Conservation (phyloP, 2,113 vertebrate species). For the Hepsetus odoe region DNA sequence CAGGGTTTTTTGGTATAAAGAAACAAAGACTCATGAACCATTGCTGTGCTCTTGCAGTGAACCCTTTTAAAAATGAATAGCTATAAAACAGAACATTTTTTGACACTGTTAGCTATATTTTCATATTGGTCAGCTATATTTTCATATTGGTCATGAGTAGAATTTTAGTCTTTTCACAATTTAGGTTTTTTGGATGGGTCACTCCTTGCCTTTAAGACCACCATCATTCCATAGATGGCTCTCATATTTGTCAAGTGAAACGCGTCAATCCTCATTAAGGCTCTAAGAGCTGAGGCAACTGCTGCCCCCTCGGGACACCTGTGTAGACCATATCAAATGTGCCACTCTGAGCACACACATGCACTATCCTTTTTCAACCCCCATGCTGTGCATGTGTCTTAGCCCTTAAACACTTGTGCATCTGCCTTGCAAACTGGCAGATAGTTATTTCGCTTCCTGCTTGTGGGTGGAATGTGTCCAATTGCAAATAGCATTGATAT, state of each 20-base stretch:
- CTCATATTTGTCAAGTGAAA: conserved; percentile 57
- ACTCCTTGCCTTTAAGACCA: neutral
- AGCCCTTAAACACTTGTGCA: conserved; percentile 29
- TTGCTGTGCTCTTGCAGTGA: conserved; percentile 45
- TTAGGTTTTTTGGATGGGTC: conserved; percentile 32
- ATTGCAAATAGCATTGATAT: conserved; percentile 12
- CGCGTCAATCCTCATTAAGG: conserved; percentile 54
- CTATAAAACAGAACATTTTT: conserved; percentile 53
- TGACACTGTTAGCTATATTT: conserved; percentile 54
- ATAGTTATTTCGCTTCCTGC: neutral
- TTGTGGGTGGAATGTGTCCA: conserved; percentile 9
- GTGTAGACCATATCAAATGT: conserved; percentile 54
- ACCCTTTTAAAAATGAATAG: conserved; percentile 56
- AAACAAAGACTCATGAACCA: conserved; percentile 20
- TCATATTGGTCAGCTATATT: no score
- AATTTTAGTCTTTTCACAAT: conserved; percentile 39
- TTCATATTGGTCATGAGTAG: conserved; percentile 53
- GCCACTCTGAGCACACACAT: conserved; percentile 19
- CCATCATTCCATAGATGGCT: conserved; percentile 53
- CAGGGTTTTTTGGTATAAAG: conserved; percentile 11
- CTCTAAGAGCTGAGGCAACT: conserved; percentile 39
- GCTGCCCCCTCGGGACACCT: conserved; percentile 40
- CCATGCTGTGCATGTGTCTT: conserved; percentile 2
- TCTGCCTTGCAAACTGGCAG: conserved; percentile 2
- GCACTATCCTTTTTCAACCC: conserved; percentile 5